A percentile compares a stretch with the other conserved stretches of the same genome.
phyloP scores from a whole-genome alignment of 2,888 invertebrate genomes.

The Noctua pronuba region DNA sequence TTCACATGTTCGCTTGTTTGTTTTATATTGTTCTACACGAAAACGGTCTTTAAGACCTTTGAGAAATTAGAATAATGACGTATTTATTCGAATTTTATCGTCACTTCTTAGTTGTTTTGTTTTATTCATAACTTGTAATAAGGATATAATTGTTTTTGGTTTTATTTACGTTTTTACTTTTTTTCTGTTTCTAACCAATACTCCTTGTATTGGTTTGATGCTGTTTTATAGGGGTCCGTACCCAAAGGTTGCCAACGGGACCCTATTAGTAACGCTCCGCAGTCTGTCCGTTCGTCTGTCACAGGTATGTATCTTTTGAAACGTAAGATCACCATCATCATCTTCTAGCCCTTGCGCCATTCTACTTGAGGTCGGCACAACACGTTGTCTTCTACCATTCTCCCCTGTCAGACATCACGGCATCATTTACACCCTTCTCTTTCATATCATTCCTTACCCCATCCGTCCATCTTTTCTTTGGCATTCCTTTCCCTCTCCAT shows the following conservation, averaged over 20 bases:
- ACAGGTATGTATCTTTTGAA: background rate
- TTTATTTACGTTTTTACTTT: background rate
- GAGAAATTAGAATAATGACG: constrained; percentile 72
- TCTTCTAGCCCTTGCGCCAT: too few species aligned
- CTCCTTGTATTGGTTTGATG: background rate
- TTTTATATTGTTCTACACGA: constrained; percentile 81
- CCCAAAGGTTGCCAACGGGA: background rate
- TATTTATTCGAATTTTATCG: constrained; percentile 72
- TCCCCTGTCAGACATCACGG: too few species aligned
- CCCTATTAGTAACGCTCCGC: too few species aligned
- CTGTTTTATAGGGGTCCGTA: background rate
- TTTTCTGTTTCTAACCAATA: background rate
- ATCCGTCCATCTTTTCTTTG: too few species aligned
- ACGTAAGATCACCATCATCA: too few species aligned
- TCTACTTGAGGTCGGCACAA: too few species aligned
- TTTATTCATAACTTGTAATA: constrained; percentile 41
- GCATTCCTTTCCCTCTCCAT: too few species aligned
- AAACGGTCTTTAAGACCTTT: constrained; percentile 76
- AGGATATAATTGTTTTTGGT: constrained; percentile 1
- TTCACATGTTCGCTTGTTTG: constrained; percentile 80
- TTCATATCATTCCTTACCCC: too few species aligned
- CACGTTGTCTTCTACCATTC: too few species aligned
- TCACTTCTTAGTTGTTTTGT: constrained; percentile 42
- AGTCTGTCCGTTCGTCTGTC: background rate
- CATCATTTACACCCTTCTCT: too few species aligned